Evolutionary conservation across 2,113 vertebrate genomes (phyloP).

Genomic region (Malurus cyaneus): DNA sequence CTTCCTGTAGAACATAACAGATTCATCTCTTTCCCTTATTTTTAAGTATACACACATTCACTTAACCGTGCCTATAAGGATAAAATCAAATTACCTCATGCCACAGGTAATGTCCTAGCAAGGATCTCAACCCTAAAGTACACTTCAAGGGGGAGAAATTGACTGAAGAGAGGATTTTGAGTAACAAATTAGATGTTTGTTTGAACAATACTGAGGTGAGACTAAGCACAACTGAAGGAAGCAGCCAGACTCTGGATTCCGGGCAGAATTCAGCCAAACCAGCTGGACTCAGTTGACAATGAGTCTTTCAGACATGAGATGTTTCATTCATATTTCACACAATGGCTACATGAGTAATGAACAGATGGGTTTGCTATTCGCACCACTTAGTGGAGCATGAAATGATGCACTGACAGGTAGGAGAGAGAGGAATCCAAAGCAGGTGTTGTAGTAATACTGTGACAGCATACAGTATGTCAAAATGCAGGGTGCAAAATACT

Average conservation of each 20-base stretch:
- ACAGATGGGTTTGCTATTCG: conserved; percentile 63
- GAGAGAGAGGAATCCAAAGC: not conserved
- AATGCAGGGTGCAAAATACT: conserved; percentile 1
- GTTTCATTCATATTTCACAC: conserved; percentile 61
- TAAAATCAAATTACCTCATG: not conserved
- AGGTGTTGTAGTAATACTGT: conserved; percentile 21
- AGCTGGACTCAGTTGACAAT: conserved; percentile 45
- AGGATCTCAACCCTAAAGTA: not conserved
- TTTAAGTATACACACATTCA: not conserved
- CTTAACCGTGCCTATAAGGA: not conserved
- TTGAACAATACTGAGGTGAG: not conserved
- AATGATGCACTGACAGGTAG: conserved; percentile 65
- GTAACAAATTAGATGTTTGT: not conserved
- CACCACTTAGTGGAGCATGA: conserved; percentile 63
- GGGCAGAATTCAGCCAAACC: not conserved
- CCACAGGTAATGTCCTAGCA: not conserved
- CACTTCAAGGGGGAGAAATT: not conserved
- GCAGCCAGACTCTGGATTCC: not conserved
- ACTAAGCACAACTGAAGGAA: not conserved
- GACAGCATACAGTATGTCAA: not conserved
- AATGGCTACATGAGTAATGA: conserved; percentile 59
- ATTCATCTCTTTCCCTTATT: not conserved
- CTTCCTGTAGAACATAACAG: not conserved
- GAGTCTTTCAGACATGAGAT: conserved; percentile 50
- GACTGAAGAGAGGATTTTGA: not conserved